phyloP scores from a whole-genome alignment of 1,140 invertebrate genomes.

The Bombus breviceps region DNA sequence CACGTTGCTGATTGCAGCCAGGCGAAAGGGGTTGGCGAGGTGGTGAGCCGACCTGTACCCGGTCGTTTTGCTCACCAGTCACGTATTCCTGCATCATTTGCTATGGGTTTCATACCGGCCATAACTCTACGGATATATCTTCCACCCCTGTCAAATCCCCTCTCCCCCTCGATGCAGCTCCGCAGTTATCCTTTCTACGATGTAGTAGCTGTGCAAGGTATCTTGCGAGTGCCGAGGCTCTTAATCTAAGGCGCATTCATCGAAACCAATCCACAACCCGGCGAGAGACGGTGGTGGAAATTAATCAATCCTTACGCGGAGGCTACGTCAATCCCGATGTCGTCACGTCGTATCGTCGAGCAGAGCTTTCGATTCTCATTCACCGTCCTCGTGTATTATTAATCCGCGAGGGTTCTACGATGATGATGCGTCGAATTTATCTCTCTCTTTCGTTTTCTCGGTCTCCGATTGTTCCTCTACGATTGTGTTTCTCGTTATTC shows the following conservation, averaged over 20 bases:
- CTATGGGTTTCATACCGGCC: conserved; percentile 82
- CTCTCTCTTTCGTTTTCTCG: neutral
- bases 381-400: conserved; percentile 7
- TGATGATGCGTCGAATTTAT: neutral
- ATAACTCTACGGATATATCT: conserved; percentile 79
- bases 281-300: conserved; percentile 31
- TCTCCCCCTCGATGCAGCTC: neutral
- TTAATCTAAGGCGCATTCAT: conserved; percentile 71
- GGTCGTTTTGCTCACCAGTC: conserved; percentile 74
- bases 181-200: neutral
- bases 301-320: conserved; percentile 62
- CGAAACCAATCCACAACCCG: conserved; percentile 52
- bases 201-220: conserved; percentile 2
- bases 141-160: conserved; percentile 53
- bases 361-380: conserved; percentile 13
- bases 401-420: neutral
- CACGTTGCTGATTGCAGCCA: conserved; percentile 76
- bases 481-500: conserved; percentile 5
- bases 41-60: conserved; percentile 42
- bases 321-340: conserved; percentile 43
- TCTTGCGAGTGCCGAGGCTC: conserved; percentile 57
- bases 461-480: neutral
- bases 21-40: conserved; percentile 65
- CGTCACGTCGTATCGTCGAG: neutral
- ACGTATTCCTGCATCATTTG: conserved; percentile 82